Evolutionary conservation across 92 coral and sea anemone genomes (phyloP).

Genomic region (Zoanthus sansibaricus): DNA sequence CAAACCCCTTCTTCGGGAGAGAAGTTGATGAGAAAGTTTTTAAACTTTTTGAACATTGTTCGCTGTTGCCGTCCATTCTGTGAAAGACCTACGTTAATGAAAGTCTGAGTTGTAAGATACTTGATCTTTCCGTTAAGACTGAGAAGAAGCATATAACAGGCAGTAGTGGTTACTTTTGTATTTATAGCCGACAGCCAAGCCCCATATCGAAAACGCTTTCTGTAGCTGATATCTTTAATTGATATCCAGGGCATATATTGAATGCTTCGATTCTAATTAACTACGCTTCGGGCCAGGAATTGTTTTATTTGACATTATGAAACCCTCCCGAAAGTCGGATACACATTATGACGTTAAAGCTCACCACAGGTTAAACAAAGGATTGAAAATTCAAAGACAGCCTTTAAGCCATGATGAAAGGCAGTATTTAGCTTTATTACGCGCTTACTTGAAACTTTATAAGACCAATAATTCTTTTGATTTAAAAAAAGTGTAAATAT

Average conservation of each 20-base stretch:
- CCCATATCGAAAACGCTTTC: constrained; percentile 16
- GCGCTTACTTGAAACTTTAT: background rate
- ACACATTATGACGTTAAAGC: constrained; percentile 20
- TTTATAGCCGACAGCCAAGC: constrained; percentile 14
- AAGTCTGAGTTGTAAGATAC: background rate
- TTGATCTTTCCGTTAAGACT: background rate
- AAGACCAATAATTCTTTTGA: background rate
- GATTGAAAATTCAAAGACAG: background rate
- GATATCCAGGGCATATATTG: constrained; percentile 29
- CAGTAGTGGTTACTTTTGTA: background rate
- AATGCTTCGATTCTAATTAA: background rate
- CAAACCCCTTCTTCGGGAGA: background rate
- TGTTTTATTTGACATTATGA: background rate
- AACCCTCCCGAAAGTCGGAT: background rate
- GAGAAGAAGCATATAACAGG: background rate
- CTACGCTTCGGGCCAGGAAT: constrained; percentile 8
- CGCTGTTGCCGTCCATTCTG: constrained; percentile 5
- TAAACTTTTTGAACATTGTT: background rate
- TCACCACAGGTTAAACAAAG: background rate
- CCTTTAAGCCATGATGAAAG: background rate
- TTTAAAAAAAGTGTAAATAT: background rate
- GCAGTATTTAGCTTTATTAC: background rate
- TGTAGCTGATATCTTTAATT: constrained; percentile 18
- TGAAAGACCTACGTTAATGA: background rate
- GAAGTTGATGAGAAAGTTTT: background rate